A percentile compares a stretch with the other conserved stretches of the same genome.
phyloP scores from a whole-genome alignment of 2,888 invertebrate species.

The Adineta ricciae region DNA sequence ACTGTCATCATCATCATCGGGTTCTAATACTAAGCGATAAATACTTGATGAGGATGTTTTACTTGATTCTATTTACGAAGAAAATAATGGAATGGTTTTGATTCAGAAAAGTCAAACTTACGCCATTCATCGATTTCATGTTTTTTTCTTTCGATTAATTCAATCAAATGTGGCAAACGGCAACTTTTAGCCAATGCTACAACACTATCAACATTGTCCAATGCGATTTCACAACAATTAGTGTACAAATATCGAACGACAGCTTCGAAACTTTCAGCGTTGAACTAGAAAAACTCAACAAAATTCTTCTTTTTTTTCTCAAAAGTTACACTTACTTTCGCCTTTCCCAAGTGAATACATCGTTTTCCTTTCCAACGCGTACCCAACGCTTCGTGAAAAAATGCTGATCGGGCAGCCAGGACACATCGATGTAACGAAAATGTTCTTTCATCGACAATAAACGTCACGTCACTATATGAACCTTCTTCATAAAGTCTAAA shows the following conservation, averaged over 20 bases:
- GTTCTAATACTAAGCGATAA: slow-evolving; percentile 45
- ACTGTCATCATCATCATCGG: slow-evolving; percentile 39
- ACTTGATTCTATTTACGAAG: not conserved
- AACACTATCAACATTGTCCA: not conserved
- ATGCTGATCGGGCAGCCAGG: slow-evolving; percentile 48
- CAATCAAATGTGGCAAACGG: not conserved
- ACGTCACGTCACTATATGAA: slow-evolving; percentile 49
- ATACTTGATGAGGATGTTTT: not conserved
- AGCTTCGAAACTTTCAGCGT: slow-evolving; percentile 47
- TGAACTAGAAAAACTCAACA: slow-evolving; percentile 44
- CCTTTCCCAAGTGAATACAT: slow-evolving; percentile 44
- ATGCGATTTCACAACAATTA: slow-evolving; percentile 38
- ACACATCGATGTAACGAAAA: slow-evolving; percentile 51
- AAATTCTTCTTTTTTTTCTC: slow-evolving; percentile 35
- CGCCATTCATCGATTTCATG: not conserved
- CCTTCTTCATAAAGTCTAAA: slow-evolving; percentile 43
- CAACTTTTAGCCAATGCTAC: not conserved
- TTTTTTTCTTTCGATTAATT: slow-evolving; percentile 3
- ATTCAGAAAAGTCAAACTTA: too few relatives aligned
- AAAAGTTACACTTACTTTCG: slow-evolving; percentile 25
- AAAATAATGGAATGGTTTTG: too few relatives aligned
- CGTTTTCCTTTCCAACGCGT: slow-evolving; percentile 48
- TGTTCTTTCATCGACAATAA: slow-evolving; percentile 47
- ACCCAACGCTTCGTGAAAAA: slow-evolving; percentile 50
- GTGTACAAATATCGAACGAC: slow-evolving; percentile 52